Conservation (phyloP, 2,888 invertebrate genomes). For the Ypsolopha scabrella region DNA sequence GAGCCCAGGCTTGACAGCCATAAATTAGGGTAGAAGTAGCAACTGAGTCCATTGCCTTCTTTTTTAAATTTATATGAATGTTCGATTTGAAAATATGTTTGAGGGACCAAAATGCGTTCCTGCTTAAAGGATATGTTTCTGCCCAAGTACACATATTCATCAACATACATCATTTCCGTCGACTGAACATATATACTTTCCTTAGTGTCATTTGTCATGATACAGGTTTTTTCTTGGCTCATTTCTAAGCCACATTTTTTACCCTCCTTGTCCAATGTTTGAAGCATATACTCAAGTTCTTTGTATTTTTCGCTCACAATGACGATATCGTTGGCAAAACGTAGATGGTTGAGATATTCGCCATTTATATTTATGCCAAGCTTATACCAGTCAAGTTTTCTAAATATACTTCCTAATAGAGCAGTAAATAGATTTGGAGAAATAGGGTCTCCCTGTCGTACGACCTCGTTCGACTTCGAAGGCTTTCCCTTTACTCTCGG, state of each 20-base stretch:
- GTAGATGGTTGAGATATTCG: background rate
- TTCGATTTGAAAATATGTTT: no score
- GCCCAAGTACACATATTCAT: no score
- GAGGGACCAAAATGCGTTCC: no score
- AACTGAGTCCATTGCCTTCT: no score
- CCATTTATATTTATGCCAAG: background rate
- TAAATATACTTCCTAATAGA: background rate
- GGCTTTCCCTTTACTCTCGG: background rate
- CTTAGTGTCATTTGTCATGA: background rate
- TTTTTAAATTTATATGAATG: no score
- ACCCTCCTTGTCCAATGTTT: background rate
- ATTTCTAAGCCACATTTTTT: background rate
- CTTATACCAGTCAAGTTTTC: background rate
- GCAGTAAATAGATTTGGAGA: no score
- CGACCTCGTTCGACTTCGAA: background rate
- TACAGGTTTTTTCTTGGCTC: background rate
- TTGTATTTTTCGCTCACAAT: background rate
- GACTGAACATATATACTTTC: no score
- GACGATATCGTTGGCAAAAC: conserved; percentile 1
- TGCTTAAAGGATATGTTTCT: no score
- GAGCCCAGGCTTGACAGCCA: no score
- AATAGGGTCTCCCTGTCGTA: conserved; percentile 1
- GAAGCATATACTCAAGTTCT: background rate
- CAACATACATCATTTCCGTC: no score
- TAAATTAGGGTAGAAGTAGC: no score